Evolutionary conservation across 2,888 invertebrate genomes (phyloP).

Genomic region (Philonicus albiceps): DNA sequence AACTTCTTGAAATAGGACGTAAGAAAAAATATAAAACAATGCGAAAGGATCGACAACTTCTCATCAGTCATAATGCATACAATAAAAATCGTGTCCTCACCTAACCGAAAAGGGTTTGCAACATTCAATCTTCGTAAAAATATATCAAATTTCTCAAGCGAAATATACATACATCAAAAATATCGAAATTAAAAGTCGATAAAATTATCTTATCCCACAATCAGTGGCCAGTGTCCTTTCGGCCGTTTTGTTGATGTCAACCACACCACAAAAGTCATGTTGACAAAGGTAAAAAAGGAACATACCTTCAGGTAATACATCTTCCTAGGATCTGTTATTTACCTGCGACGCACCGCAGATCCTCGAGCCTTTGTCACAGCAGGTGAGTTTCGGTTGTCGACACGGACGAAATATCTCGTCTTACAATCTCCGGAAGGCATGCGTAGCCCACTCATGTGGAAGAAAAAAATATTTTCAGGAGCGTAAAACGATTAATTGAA

Average conservation of each 20-base stretch:
- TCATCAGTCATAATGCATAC: background rate
- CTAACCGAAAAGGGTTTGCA: background rate
- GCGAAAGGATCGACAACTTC: background rate
- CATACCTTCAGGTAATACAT: background rate
- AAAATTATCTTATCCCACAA: conserved; percentile 26
- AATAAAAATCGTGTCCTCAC: background rate
- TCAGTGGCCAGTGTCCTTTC: background rate
- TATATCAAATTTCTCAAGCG: background rate
- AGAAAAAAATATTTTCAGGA: background rate
- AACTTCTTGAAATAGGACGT: no score
- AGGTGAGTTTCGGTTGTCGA: conserved; percentile 45
- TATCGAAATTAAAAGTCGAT: conserved; percentile 29
- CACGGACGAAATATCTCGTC: conserved; percentile 3
- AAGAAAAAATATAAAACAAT: background rate
- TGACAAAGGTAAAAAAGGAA: background rate
- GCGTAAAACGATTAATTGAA: conserved; percentile 27
- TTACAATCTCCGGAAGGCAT: background rate
- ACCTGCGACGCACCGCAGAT: background rate
- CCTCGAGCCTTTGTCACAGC: conserved; percentile 36
- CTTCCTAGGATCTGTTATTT: background rate
- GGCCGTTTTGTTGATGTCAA: conserved; percentile 6
- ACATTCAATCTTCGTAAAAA: background rate
- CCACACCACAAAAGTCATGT: conserved; percentile 33
- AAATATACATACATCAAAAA: conserved; percentile 2
- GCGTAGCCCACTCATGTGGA: background rate